Percentiles rank a stretch among this genome's conserved stretches.
phyloP scores from a whole-genome alignment of 2,888 invertebrate genomes.

The Synergus itoensis region DNA sequence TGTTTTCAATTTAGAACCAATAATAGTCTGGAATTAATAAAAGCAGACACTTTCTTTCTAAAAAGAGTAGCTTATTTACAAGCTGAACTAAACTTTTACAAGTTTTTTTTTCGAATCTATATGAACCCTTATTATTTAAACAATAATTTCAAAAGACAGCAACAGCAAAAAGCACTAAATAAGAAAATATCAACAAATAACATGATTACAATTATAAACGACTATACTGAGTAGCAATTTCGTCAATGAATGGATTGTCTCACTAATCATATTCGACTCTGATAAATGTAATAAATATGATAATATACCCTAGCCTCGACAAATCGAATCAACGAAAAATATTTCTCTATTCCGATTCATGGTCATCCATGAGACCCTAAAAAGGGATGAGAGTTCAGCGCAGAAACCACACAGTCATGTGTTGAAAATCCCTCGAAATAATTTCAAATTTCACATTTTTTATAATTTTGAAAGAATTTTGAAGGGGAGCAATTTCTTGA shows the following conservation, averaged over 20 bases:
- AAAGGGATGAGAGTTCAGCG: too few species aligned
- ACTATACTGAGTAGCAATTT: not conserved
- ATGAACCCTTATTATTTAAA: too few species aligned
- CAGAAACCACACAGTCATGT: too few species aligned
- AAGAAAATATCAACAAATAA: not conserved
- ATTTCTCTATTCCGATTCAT: not conserved
- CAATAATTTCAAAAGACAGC: too few species aligned
- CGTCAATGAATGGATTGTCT: not conserved
- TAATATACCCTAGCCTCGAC: not conserved
- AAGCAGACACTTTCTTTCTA: not conserved
- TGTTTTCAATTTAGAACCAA: not conserved
- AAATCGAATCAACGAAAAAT: conserved; percentile 18
- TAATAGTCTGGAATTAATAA: not conserved
- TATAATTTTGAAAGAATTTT: too few species aligned
- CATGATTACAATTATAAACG: not conserved
- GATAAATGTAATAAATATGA: not conserved
- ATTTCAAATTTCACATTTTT: too few species aligned
- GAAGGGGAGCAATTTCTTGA: too few species aligned
- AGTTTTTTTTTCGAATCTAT: too few species aligned
- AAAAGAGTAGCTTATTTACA: not conserved
- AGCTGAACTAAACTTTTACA: too few species aligned
- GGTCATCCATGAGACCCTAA: not conserved
- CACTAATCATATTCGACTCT: not conserved
- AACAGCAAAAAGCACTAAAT: not conserved
- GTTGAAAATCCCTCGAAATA: too few species aligned